Percentiles rank a stretch among this genome's conserved stretches.
Evolutionary conservation across 1,140 invertebrate genomes (phyloP).

Genomic region (Drosophila mayri): DNA sequence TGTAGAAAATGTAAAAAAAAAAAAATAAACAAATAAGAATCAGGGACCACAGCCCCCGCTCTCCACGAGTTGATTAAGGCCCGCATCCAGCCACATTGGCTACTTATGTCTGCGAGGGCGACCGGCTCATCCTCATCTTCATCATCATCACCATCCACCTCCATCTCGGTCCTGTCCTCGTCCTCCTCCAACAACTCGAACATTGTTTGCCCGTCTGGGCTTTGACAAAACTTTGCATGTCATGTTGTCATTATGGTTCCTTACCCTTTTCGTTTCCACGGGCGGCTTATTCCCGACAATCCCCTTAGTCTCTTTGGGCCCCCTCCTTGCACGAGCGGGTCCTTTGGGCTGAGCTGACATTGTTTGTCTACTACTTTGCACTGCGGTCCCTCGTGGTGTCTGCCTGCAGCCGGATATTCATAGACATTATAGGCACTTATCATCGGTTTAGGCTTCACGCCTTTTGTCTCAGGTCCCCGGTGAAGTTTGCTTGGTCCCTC

Average conservation of each 20-base stretch:
- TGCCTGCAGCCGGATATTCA: slow-evolving; percentile 58
- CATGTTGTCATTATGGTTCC: slow-evolving; percentile 74
- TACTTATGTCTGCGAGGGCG: slow-evolving; percentile 59
- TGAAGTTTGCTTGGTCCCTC: slow-evolving; percentile 14
- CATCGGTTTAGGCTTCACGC: slow-evolving; percentile 74
- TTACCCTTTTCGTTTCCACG: slow-evolving; percentile 26
- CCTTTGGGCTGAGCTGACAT: slow-evolving; percentile 53
- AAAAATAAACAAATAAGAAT: slow-evolving; percentile 14
- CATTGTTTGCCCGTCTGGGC: slow-evolving; percentile 72
- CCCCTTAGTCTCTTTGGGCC: slow-evolving; percentile 1
- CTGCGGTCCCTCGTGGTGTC: slow-evolving; percentile 19
- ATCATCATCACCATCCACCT: slow-evolving; percentile 3
- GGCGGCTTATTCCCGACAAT: slow-evolving; percentile 14
- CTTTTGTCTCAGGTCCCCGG: slow-evolving; percentile 60
- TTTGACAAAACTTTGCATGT: slow-evolving; percentile 81
- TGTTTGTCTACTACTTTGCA: slow-evolving; percentile 73
- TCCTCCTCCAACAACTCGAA: slow-evolving; percentile 25
- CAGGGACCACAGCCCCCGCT: slow-evolving; percentile 6
- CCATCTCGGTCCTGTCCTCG: not conserved
- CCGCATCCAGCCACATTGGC: slow-evolving; percentile 64
- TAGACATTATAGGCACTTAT: slow-evolving; percentile 79
- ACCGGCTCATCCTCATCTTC: slow-evolving; percentile 27
- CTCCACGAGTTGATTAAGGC: slow-evolving; percentile 59
- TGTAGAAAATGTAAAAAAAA: slow-evolving; percentile 25
- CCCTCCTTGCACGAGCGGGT: slow-evolving; percentile 7